Evolutionary conservation across 2,888 invertebrate species (phyloP).

Genomic region (Minunthozetes semirufus): DNA sequence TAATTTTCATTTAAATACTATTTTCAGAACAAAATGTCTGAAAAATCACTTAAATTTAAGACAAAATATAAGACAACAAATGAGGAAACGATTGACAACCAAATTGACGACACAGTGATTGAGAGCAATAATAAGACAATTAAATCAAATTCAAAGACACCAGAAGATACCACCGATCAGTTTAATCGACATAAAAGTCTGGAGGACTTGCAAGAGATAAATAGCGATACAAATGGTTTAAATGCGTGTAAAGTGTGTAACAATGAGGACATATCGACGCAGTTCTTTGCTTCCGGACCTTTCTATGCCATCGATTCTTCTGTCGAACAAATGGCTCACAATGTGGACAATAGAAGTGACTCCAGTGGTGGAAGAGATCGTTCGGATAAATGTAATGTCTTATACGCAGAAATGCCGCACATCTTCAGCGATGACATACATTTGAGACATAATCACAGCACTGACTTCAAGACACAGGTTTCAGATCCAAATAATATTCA

Average conservation of each 20-base stretch:
- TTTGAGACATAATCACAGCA: not conserved
- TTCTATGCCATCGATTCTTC: slow-evolving; percentile 26
- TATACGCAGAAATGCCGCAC: slow-evolving; percentile 32
- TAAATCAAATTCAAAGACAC: not conserved
- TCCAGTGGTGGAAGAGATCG: not conserved
- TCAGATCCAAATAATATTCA: not conserved
- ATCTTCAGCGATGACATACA: not conserved
- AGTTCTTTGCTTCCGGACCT: slow-evolving; percentile 34
- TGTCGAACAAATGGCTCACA: not conserved
- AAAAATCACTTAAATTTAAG: not conserved
- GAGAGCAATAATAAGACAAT: not conserved
- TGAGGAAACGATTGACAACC: not conserved
- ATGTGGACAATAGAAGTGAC: not conserved
- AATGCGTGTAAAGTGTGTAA: not conserved
- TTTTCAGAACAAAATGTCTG: not conserved
- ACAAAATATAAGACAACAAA: not conserved
- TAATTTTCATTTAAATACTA: not conserved
- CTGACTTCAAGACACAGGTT: not conserved
- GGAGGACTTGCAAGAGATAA: not conserved
- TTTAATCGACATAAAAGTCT: not conserved
- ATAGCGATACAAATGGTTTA: not conserved
- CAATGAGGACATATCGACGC: slow-evolving; percentile 5
- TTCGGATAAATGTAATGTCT: slow-evolving; percentile 26
- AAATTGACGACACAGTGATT: not conserved
- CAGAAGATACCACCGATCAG: not conserved